A percentile compares a stretch with the other conserved stretches of the same genome.
These are phyloP conservation scores for Encarsia formosa DNA, from an alignment of 2,888 invertebrate genomes.

Conservation along the genomic window DNA sequence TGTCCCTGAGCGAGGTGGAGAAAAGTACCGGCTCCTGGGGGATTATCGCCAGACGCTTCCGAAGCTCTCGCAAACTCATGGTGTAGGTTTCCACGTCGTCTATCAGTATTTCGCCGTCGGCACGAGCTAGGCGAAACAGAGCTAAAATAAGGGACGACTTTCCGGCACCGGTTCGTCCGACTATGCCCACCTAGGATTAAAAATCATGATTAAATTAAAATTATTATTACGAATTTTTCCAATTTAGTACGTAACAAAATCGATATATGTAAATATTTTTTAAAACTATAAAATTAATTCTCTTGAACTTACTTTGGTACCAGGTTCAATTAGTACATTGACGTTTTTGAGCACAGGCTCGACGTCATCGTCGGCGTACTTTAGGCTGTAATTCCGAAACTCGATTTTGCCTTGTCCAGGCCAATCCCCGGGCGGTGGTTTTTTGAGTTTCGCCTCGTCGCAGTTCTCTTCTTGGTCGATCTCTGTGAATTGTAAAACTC, in stretches of 20 bases:
- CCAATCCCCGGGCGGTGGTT: constrained; percentile 63
- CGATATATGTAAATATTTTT: too few species aligned
- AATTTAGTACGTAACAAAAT: too few species aligned
- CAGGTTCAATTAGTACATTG: constrained; percentile 64
- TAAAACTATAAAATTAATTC: too few species aligned
- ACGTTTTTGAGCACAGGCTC: constrained; percentile 72
- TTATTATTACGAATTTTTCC: too few species aligned
- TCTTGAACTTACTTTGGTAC: constrained; percentile 60
- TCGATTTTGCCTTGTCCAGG: constrained; percentile 63
- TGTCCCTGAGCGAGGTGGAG: constrained; percentile 74
- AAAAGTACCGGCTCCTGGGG: constrained; percentile 89
- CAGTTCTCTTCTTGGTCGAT: constrained; percentile 54
- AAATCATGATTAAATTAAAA: neutral
- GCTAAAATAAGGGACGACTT: constrained; percentile 79
- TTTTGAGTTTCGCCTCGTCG: constrained; percentile 61
- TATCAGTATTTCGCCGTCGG: constrained; percentile 71
- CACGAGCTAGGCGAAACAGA: constrained; percentile 74
- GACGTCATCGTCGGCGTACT: constrained; percentile 62
- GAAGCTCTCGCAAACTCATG: constrained; percentile 70
- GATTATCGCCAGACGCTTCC: constrained; percentile 82
- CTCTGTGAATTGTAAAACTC: constrained; percentile 73
- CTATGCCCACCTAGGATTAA: constrained; percentile 75
- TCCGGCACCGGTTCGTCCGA: constrained; percentile 84
- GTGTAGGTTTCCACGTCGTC: constrained; percentile 68
- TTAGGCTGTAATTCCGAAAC: constrained; percentile 61